Evolutionary conservation across 2,888 invertebrate species (phyloP), one percentile per base, ranked within the genome.

Genomic region (Brachyptera risi): DNA sequence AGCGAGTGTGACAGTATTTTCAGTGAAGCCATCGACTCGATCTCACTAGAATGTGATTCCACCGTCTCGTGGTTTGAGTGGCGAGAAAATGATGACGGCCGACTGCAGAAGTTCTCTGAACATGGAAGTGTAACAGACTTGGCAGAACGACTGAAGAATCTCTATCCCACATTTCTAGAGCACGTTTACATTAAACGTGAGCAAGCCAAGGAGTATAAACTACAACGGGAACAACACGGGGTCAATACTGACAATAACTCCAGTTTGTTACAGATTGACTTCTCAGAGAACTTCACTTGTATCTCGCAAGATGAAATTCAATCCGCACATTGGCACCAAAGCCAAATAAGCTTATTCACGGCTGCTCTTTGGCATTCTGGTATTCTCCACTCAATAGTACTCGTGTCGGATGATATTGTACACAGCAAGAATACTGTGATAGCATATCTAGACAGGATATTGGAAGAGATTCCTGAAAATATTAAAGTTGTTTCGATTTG

Each of bases 251-350:
- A 47, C 4, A 7, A 5, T 5, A n/a, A 21, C n/a, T 24, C 13
- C 19, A 21, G 27, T 9, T n/a, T 58, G 13, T 27, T 58, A 13
- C 58, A 58, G 4, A 24, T 59, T 1, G 2, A 49, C 23, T 59
- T 59, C 21, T 59, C 19, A 2, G 59, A 59, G n/a, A 59, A 59
- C 23, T 59, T 44, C 26, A n/a, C n/a, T n/a, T n/a, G n/a, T n/a
- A n/a, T n/a, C n/a, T n/a, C n/a, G n/a, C n/a, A n/a, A n/a, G n/a
- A n/a, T n/a, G n/a, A n/a, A n/a, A n/a, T n/a, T n/a, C n/a, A n/a
- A n/a, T n/a, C n/a, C n/a, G n/a, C n/a, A n/a, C n/a, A n/a, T n/a
- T n/a, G n/a, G n/a, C n/a, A n/a, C n/a, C n/a, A n/a, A n/a, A n/a
- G n/a, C n/a, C n/a, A n/a, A n/a, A n/a, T n/a, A n/a, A n/a, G n/a